Evolutionary conservation across 2,797 vertebrate genomes (phyloP).

Genomic region (Aldrovandia affinis): DNA sequence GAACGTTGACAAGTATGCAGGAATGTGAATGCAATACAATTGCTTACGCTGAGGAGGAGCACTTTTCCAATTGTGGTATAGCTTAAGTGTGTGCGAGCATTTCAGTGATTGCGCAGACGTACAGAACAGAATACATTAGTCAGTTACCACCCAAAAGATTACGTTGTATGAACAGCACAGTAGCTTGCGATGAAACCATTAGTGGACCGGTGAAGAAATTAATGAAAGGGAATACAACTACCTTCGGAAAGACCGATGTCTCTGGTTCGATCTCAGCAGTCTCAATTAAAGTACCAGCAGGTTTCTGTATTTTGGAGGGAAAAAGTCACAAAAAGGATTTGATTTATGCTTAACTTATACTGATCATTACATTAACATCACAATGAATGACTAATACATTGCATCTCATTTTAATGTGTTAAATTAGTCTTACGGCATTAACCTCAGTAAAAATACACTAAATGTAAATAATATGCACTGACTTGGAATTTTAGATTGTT

Average conservation of each 20-base stretch:
- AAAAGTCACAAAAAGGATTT: neutral
- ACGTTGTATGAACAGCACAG: neutral
- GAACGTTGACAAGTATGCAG: neutral
- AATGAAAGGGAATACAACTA: slow-evolving; percentile 37
- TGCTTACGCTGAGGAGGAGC: neutral
- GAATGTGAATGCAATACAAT: neutral
- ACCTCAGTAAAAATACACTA: neutral
- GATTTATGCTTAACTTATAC: neutral
- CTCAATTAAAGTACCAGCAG: slow-evolving; percentile 60
- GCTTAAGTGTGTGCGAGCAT: neutral
- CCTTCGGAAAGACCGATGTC: slow-evolving; percentile 53
- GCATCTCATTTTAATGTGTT: neutral
- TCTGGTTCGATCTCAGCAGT: slow-evolving; percentile 55
- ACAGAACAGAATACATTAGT: neutral
- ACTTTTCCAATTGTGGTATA: neutral
- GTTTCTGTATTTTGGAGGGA: slow-evolving; percentile 16
- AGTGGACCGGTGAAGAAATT: neutral
- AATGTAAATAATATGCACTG: neutral
- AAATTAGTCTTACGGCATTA: neutral
- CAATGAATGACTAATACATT: neutral
- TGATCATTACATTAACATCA: neutral
- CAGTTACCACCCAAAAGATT: neutral
- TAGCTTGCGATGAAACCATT: neutral
- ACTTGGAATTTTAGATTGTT: neutral
- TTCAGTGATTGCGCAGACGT: neutral